Evolutionary conservation across 2,888 invertebrate genomes (phyloP).

Genomic region (Oegoconia quadripuncta): DNA sequence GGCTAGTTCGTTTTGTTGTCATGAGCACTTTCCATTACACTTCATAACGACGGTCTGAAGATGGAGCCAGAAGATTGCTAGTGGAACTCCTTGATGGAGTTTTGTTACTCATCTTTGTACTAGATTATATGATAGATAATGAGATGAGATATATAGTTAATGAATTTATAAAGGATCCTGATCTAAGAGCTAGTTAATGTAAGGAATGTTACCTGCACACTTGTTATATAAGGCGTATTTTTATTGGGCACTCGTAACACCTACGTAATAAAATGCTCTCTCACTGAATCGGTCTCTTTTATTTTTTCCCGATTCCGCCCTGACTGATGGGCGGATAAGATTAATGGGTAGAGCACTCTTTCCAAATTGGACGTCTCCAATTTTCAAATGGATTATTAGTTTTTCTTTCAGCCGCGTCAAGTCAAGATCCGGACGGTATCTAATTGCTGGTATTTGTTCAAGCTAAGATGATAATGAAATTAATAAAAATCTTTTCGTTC

Average conservation of each 20-base stretch:
- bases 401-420: constrained; percentile 31
- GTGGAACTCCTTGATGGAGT: no score
- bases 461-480: neutral
- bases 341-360: constrained; percentile 55
- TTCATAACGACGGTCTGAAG: no score
- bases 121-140: no score
- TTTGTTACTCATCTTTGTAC: no score
- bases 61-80: no score
- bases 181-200: neutral
- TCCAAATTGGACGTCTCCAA: constrained; percentile 47
- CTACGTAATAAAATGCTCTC: neutral
- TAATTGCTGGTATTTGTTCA: constrained; percentile 52
- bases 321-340: constrained; percentile 57
- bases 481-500: neutral
- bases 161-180: no score
- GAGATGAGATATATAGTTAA: no score
- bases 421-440: constrained; percentile 18
- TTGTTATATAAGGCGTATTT: neutral
- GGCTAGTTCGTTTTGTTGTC: no score
- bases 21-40: no score
- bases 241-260: neutral
- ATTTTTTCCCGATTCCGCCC: constrained; percentile 34
- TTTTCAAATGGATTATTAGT: constrained; percentile 53
- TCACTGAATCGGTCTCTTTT: constrained; percentile 18
- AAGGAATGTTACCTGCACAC: neutral